Evolutionary conservation across 2,797 vertebrate genomes (phyloP).

Genomic region (Anomalospiza imberbis): DNA sequence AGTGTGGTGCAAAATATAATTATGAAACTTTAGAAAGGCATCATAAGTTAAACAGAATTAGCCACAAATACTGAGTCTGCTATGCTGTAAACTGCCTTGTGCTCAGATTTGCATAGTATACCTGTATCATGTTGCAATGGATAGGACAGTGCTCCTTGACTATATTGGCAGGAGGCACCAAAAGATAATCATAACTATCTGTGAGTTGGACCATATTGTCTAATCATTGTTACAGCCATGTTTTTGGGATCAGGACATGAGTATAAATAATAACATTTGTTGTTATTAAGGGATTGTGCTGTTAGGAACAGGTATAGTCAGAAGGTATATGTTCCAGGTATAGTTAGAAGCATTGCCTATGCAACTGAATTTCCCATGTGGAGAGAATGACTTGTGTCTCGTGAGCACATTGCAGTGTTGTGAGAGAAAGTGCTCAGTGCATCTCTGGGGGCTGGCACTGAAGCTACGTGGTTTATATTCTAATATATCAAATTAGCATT

Average conservation of each 20-base stretch:
- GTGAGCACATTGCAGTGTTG: neutral
- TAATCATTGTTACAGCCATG: neutral
- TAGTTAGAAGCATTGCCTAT: neutral
- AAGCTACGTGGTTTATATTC: neutral
- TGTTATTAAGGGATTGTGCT: neutral
- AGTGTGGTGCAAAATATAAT: neutral
- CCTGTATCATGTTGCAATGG: neutral
- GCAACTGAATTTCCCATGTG: neutral
- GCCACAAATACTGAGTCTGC: neutral
- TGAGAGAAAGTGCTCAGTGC: neutral
- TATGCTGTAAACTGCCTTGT: neutral
- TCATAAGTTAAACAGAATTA: neutral
- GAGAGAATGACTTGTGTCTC: neutral
- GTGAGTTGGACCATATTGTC: neutral
- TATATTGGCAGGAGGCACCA: neutral
- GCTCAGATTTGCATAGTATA: neutral
- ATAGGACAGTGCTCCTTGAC: neutral
- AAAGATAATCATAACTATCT: neutral
- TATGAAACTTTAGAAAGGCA: neutral
- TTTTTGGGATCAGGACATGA: neutral
- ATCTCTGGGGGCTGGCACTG: neutral
- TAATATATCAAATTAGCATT: neutral
- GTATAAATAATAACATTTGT: neutral
- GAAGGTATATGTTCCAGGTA: neutral
- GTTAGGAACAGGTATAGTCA: neutral